These are phyloP conservation scores for Arnoldichthys spilopterus DNA, from an alignment of 2,797 vertebrate species.

Conservation along the genomic window DNA sequence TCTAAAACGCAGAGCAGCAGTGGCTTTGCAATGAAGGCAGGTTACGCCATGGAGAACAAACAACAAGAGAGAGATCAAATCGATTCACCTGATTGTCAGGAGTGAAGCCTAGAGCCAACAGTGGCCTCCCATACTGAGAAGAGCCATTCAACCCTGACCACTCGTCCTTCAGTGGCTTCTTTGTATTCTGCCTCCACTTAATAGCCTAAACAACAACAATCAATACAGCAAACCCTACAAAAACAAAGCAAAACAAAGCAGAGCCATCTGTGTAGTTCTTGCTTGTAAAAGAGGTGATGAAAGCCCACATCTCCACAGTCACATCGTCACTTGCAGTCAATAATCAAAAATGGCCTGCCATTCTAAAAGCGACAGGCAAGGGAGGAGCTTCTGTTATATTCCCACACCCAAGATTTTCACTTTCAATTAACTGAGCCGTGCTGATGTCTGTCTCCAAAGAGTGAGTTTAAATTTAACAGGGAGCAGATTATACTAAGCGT, in stretches of 20 bases:
- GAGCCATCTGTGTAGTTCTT: background rate
- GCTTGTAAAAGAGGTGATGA: constrained; percentile 27
- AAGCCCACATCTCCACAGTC: constrained; percentile 49
- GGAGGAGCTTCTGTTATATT: constrained; percentile 67
- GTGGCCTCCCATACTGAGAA: constrained; percentile 25
- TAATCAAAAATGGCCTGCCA: constrained; percentile 63
- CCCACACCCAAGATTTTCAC: constrained; percentile 64
- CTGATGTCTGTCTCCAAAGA: constrained; percentile 66
- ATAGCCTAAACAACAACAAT: constrained; percentile 27
- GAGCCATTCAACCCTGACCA: constrained; percentile 39
- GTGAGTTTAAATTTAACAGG: constrained; percentile 60
- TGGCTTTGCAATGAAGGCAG: background rate
- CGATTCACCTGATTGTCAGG: constrained; percentile 45
- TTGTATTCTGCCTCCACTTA: constrained; percentile 19
- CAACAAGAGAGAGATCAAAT: constrained; percentile 22
- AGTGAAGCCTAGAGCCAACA: constrained; percentile 29
- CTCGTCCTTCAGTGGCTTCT: constrained; percentile 22
- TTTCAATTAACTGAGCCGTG: constrained; percentile 76
- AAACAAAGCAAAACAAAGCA: constrained; percentile 7
- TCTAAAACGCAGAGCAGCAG: background rate
- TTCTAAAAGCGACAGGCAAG: constrained; percentile 66
- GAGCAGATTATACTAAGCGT: constrained; percentile 69
- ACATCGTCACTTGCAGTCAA: constrained; percentile 65
- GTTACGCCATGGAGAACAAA: constrained; percentile 11
- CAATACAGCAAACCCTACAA: constrained; percentile 22